These are phyloP conservation scores for Archivesica marissinica DNA, from an alignment of 1,140 invertebrate genomes.

Conservation along the genomic window DNA sequence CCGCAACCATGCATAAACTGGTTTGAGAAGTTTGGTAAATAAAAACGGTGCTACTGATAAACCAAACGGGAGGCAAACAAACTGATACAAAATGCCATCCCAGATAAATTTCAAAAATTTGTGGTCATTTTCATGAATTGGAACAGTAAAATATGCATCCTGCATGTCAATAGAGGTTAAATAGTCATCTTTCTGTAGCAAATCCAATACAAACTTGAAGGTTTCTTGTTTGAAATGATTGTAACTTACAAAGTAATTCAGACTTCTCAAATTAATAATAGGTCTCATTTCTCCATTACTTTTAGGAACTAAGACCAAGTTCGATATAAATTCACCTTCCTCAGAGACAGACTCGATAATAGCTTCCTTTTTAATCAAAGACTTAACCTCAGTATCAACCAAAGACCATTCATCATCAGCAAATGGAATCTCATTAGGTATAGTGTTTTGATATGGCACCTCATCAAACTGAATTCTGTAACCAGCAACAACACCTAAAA, in stretches of 20 bases:
- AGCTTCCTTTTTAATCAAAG: too few relatives aligned
- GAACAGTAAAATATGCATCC: conserved; percentile 39
- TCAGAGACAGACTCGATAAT: too few relatives aligned
- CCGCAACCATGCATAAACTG: conserved; percentile 33
- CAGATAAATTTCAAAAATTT: conserved; percentile 45
- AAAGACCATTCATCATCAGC: too few relatives aligned
- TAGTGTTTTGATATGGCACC: too few relatives aligned
- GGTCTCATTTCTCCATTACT: conserved; percentile 12
- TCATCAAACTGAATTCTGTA: too few relatives aligned
- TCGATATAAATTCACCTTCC: too few relatives aligned
- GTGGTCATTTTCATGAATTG: conserved; percentile 7
- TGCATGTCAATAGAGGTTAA: conserved; percentile 25
- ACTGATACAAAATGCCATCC: conserved; percentile 15
- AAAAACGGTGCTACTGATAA: too few relatives aligned
- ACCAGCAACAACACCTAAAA: too few relatives aligned
- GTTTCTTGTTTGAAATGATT: conserved; percentile 34
- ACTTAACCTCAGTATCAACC: too few relatives aligned
- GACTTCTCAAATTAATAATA: conserved; percentile 11
- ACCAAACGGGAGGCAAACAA: conserved; percentile 1
- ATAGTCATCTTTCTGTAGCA: conserved; percentile 21
- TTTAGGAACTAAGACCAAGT: too few relatives aligned
- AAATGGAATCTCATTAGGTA: too few relatives aligned
- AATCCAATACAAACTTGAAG: conserved; percentile 30
- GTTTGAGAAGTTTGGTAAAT: too few relatives aligned
- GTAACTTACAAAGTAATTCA: conserved; percentile 35